phyloP scores from a whole-genome alignment of 1,140 invertebrate genomes.

The Mya arenaria region DNA sequence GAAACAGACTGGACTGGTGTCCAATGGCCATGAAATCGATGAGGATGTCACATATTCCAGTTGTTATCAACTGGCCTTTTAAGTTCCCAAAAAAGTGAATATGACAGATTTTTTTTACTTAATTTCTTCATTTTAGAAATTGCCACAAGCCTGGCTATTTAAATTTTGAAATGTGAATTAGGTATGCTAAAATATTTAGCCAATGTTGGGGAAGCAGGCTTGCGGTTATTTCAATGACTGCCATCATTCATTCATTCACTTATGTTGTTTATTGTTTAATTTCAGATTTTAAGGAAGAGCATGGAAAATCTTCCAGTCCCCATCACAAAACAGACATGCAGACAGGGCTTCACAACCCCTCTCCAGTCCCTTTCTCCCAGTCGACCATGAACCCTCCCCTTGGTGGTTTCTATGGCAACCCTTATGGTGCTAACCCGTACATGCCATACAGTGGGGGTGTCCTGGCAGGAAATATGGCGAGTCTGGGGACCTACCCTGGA shows the following conservation, averaged over 20 bases:
- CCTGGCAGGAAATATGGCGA: constrained; percentile 13
- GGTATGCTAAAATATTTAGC: too few relatives aligned
- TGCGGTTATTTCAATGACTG: too few relatives aligned
- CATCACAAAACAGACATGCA: neutral
- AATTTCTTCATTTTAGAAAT: too few relatives aligned
- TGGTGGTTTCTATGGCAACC: constrained; percentile 23
- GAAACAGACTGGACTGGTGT: too few relatives aligned
- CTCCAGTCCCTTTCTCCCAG: neutral
- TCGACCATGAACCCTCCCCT: constrained; percentile 25
- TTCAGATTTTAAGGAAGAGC: constrained; percentile 31
- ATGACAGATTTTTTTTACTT: too few relatives aligned
- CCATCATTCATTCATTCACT: neutral
- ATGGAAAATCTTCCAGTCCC: neutral
- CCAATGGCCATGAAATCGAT: too few relatives aligned
- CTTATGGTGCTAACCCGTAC: constrained; percentile 39
- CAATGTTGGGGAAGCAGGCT: too few relatives aligned
- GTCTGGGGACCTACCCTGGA: neutral
- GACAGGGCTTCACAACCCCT: neutral
- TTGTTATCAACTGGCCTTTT: too few relatives aligned
- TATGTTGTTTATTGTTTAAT: neutral
- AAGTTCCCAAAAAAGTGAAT: too few relatives aligned
- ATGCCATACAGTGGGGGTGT: constrained; percentile 29
- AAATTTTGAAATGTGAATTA: too few relatives aligned
- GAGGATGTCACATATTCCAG: too few relatives aligned
- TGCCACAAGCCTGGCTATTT: too few relatives aligned